Conservation (phyloP, 1,140 invertebrate species). For the Helicorthomorpha holstii region DNA sequence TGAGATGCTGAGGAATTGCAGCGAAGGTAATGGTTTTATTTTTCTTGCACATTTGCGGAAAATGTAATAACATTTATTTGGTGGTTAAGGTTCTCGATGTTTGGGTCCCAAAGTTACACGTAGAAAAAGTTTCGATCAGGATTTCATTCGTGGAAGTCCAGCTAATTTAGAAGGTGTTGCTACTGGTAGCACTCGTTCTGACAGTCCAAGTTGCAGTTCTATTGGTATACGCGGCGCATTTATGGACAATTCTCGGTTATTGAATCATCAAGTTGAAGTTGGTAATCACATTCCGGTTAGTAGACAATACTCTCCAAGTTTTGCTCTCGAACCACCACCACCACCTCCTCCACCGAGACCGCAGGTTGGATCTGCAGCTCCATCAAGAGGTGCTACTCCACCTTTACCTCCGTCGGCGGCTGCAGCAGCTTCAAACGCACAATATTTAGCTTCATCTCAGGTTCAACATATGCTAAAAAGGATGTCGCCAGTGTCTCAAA, state of each 20-base stretch:
- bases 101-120: constrained; percentile 46
- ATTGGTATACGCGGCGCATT: constrained; percentile 5
- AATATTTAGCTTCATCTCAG: constrained; percentile 4
- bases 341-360: constrained; percentile 21
- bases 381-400: constrained; percentile 16
- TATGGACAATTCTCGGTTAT: constrained; percentile 6
- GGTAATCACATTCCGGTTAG: constrained; percentile 18
- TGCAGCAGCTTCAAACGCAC: not conserved
- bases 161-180: constrained; percentile 61
- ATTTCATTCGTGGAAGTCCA: constrained; percentile 55
- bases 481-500: constrained; percentile 13
- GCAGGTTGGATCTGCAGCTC: constrained; percentile 13
- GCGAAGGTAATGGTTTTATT: not conserved
- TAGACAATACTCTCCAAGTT: constrained; percentile 43
- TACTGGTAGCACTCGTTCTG: constrained; percentile 68
- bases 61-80: not conserved
- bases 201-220: constrained; percentile 45
- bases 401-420: constrained; percentile 12
- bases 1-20: constrained; percentile 5
- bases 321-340: constrained; percentile 24
- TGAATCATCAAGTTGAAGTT: constrained; percentile 1
- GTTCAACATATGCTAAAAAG: constrained; percentile 13
- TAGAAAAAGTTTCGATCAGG: constrained; percentile 68
- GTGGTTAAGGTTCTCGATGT: not conserved
- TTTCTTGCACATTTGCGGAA: not conserved